phyloP scores from a whole-genome alignment of 2,797 vertebrate species.

The Lates japonicus region DNA sequence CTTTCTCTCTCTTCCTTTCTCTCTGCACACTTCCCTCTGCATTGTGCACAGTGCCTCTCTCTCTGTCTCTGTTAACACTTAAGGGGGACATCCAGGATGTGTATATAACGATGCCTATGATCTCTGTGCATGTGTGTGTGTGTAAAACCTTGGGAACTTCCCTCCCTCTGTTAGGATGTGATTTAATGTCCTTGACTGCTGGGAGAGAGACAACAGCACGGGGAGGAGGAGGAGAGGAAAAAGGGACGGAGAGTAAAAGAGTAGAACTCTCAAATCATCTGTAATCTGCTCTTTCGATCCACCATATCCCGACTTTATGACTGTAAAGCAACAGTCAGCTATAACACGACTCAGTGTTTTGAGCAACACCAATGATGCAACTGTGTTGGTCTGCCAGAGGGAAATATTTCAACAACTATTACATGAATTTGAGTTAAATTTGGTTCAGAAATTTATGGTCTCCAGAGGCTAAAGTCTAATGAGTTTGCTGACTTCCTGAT shows the following conservation, averaged over 20 bases:
- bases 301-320: neutral
- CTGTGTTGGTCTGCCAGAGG: neutral
- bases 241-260: neutral
- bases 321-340: neutral
- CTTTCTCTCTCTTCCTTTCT: conserved; percentile 24
- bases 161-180: conserved; percentile 51
- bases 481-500: no score
- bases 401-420: neutral
- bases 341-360: neutral
- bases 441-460: neutral
- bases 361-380: neutral
- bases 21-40: conserved; percentile 6
- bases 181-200: conserved; percentile 44
- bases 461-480: no score
- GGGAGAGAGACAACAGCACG: conserved; percentile 31
- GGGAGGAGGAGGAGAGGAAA: conserved; percentile 43
- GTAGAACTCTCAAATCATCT: neutral
- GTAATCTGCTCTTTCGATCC: neutral
- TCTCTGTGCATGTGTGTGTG: conserved; percentile 10
- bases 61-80: conserved; percentile 25
- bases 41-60: conserved; percentile 28
- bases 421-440: rapidly evolving
- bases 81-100: conserved; percentile 66
- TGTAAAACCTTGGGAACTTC: conserved; percentile 61
- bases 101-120: conserved; percentile 15